Conservation (phyloP, 37 sponge, comb jelly and placozoan genomes). For the Petrosia ficiformis region DNA sequence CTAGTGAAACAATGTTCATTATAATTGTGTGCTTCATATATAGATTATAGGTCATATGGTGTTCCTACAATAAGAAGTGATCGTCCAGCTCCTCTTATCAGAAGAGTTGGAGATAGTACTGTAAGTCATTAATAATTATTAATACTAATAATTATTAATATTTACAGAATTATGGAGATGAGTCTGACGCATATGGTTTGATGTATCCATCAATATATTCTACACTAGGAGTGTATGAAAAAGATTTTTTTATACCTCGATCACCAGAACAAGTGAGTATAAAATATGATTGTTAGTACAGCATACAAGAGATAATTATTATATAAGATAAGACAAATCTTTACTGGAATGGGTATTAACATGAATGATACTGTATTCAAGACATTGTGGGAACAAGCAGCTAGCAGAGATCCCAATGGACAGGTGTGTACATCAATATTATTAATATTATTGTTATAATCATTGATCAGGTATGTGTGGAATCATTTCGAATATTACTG, state of each 20-base stretch:
- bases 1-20: no score
- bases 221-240: conserved; percentile 75
- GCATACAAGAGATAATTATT: neutral
- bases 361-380: conserved; percentile 83
- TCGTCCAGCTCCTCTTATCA: conserved; percentile 86
- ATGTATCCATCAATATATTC: conserved; percentile 92
- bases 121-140: conserved; percentile 27
- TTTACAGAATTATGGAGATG: conserved; percentile 95
- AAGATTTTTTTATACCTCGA: conserved; percentile 88
- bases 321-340: conserved; percentile 53
- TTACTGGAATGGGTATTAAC: conserved; percentile 76
- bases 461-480: conserved; percentile 69
- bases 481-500: conserved; percentile 70
- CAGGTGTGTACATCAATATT: conserved; percentile 42
- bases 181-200: conserved; percentile 89
- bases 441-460: neutral
- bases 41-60: conserved; percentile 63
- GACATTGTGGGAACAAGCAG: conserved; percentile 83
- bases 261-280: conserved; percentile 40
- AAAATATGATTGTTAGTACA: neutral
- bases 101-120: conserved; percentile 80
- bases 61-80: conserved; percentile 95
- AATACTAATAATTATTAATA: neutral
- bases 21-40: no score
- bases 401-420: conserved; percentile 64